Percentiles rank a stretch among this genome's conserved stretches.
Evolutionary conservation across 1,140 invertebrate genomes (phyloP).

Genomic region (Sinella curviseta): DNA sequence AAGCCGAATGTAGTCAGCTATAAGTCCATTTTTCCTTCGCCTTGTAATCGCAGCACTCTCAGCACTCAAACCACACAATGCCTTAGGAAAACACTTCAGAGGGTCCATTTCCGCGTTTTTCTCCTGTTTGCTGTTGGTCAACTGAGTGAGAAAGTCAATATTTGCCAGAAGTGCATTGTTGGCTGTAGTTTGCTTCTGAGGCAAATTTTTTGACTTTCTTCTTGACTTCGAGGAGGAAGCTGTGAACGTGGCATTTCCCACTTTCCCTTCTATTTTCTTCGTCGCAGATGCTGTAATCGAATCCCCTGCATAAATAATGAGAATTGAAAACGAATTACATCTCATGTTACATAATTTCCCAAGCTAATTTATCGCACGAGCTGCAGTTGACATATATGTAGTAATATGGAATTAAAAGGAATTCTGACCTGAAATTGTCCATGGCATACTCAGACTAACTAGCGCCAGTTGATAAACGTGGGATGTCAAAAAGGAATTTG

Average conservation of each 20-base stretch:
- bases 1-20: constrained; percentile 25
- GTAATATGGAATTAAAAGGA: no score
- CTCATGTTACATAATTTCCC: no score
- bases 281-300: neutral
- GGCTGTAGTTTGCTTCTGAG: neutral
- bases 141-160: constrained; percentile 21
- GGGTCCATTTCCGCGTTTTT: neutral
- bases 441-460: constrained; percentile 15
- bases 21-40: constrained; percentile 32
- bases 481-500: neutral
- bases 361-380: neutral
- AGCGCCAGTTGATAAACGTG: neutral
- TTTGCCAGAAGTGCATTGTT: constrained; percentile 17
- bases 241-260: neutral
- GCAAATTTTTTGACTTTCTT: neutral
- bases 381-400: neutral
- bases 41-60: constrained; percentile 14
- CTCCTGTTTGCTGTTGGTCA: constrained; percentile 9
- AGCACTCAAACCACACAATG: neutral
- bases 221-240: neutral
- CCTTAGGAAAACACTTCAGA: constrained; percentile 26
- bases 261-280: neutral
- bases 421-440: constrained; percentile 7
- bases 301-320: neutral
- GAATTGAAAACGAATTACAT: no score